Base-by-base conservation (phyloP, 2,888 invertebrate species). In the Entomobrya proxima region DNA sequence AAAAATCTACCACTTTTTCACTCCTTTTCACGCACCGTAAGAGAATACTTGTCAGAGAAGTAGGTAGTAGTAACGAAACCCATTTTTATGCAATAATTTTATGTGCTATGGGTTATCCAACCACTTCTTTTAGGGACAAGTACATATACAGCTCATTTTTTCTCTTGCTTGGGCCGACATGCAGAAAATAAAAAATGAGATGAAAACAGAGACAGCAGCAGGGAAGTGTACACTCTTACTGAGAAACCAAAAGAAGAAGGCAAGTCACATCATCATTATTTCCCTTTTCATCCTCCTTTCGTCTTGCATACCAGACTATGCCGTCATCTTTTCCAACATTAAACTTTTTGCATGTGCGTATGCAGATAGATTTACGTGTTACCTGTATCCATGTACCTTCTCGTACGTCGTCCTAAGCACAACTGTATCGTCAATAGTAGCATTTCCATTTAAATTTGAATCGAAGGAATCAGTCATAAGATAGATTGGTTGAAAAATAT, bases 11-110 rank as follows among this genome's bases (percentile, higher is more conserved):
- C n/a, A n/a, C n/a, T n/a, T n/a, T n/a, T n/a, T n/a, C n/a, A n/a
- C n/a, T n/a, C n/a, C n/a, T n/a, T n/a, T n/a, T n/a, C n/a, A n/a
- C n/a, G n/a, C n/a, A n/a, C n/a, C n/a, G n/a, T 7, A 40, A 40
- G 44, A 40, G 44, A 15, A 40, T 11, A 40, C 15, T 40, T 40
- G 44, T 40, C 44, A 40, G 7, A 40, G 15, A 40, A 11, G 44
- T 40, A 40, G 44, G 9, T 40, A 15, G 15, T 30, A 21, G 21
- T 3, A 64, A 35, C 18, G 35, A 64, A 55, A 64, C 64, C 64
- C 32, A 64, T 64, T 64, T 64, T 64, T 64, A 61, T 61, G 30
- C 61, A 30, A 64, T 64, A n/a, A n/a, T n/a, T n/a, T n/a, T n/a
- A 64, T 64, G 35, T 35, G 64, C 35, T 35, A 64, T 35, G n/a